These are phyloP conservation scores for Acrobeloides nanus DNA, from an alignment of 2,888 invertebrate genomes.

Conservation along the genomic window DNA sequence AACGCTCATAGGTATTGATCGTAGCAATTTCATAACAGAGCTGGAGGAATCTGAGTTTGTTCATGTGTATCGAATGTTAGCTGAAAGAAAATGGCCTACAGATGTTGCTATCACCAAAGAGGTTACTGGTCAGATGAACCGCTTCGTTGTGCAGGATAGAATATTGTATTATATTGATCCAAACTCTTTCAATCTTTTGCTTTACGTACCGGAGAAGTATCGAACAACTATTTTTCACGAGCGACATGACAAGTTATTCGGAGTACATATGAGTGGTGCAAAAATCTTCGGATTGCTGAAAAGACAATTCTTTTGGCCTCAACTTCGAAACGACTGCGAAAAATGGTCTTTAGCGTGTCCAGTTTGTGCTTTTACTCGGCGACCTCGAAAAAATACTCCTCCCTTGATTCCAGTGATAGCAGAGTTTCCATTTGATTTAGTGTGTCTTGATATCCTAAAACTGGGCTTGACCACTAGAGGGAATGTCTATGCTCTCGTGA, in stretches of 20 bases:
- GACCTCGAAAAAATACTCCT: slow-evolving; percentile 9
- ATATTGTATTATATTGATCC: background rate
- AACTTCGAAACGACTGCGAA: slow-evolving; percentile 10
- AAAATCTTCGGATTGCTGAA: slow-evolving; percentile 14
- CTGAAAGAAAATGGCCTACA: too few species aligned
- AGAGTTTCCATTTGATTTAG: slow-evolving; percentile 9
- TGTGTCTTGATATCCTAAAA: slow-evolving; percentile 18
- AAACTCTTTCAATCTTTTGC: background rate
- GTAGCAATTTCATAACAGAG: too few species aligned
- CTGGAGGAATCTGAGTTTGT: too few species aligned
- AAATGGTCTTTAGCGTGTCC: slow-evolving; percentile 4
- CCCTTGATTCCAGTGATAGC: slow-evolving; percentile 7
- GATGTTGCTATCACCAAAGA: background rate
- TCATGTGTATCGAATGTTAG: too few species aligned
- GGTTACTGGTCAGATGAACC: background rate
- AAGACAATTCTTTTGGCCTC: slow-evolving; percentile 17
- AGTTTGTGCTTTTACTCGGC: slow-evolving; percentile 15
- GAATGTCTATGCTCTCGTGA: slow-evolving; percentile 13
- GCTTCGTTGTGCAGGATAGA: background rate
- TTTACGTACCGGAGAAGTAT: slow-evolving; percentile 13
- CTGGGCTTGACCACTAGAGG: slow-evolving; percentile 3
- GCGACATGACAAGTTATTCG: slow-evolving; percentile 13
- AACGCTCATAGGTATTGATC: background rate
- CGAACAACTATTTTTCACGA: slow-evolving; percentile 9
- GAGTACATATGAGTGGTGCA: slow-evolving; percentile 20